Evolutionary conservation across 1,140 invertebrate species (phyloP), one percentile per base, ranked within the genome.

Genomic region (Drosophila sproati): DNA sequence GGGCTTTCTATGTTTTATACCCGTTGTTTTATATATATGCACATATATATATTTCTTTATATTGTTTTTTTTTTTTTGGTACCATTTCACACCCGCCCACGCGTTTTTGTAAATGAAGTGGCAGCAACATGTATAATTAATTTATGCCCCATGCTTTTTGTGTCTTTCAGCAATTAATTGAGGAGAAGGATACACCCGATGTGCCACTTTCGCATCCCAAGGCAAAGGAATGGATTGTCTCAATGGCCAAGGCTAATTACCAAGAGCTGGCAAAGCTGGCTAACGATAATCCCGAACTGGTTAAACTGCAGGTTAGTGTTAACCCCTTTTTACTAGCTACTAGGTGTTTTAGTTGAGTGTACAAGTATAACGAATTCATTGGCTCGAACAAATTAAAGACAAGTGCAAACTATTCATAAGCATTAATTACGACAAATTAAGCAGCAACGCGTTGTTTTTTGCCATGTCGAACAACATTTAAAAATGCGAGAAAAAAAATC

Each of bases 211-310:
- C 83, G 12, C 92, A 95, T 79, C 94, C 94, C 45, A 96, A 97
- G 77, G 95, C 96, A 66, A 95, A 96, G 79, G 96, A 97, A 93
- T 98, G 97, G 97, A 95, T 98, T 78, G 94, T 98, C 20, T 95
- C 95, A 78, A 96, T 97, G 37, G 95, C 97, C 32, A 95, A 96
- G 85, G 95, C 96, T 47, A 96, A 98, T 89, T 98, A 98, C 91
- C 96, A 97, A 74, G 94, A 95, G 45, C 91, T 98, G 54, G 95
- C 96, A 29, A 97, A 97, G 93, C 93, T 98, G 91, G 96, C 96
- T 48, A 95, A 95, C 51, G 96, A 97, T 82, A 96, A 97, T 92
- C 95, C 96, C 2, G 95, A 96, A 85, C 94, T 98, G 64, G 95
- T 96, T 55, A 95, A 95, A 89, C 94, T 96, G 75, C 97, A 96